Conservation (phyloP, 2,888 invertebrate species). For the Philereme transversata region DNA sequence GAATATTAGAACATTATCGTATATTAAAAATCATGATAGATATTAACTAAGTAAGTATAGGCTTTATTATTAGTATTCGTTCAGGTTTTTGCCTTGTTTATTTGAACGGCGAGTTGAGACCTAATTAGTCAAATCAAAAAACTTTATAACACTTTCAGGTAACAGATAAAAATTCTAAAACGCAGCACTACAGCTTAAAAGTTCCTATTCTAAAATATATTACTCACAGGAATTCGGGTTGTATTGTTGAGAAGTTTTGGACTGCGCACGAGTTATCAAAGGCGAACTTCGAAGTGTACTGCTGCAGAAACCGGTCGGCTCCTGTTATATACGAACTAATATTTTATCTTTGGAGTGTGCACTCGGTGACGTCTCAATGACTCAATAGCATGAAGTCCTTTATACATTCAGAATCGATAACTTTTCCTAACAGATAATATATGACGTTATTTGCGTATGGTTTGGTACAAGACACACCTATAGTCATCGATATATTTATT, state of each 20-base stretch:
- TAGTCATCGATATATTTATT: slow-evolving; percentile 10
- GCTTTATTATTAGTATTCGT: no score
- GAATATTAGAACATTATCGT: no score
- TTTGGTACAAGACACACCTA: slow-evolving; percentile 26
- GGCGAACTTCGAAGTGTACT: slow-evolving; percentile 27
- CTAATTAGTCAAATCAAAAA: neutral
- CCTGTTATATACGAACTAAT: slow-evolving; percentile 32
- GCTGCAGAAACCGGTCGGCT: slow-evolving; percentile 22
- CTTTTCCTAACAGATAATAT: slow-evolving; percentile 10
- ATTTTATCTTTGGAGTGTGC: slow-evolving; percentile 26
- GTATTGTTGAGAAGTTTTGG: slow-evolving; percentile 1
- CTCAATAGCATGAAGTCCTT: slow-evolving; percentile 24
- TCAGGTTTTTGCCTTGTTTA: no score
- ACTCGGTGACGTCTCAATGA: slow-evolving; percentile 32
- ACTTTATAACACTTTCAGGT: neutral
- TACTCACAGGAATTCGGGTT: slow-evolving; percentile 17
- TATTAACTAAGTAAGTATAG: no score
- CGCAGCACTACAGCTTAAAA: neutral
- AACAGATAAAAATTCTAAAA: neutral
- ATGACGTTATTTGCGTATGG: slow-evolving; percentile 19
- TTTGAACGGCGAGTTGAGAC: no score
- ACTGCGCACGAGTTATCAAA: slow-evolving; percentile 24
- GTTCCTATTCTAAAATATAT: neutral
- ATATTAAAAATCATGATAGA: no score
- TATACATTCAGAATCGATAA: slow-evolving; percentile 29